phyloP scores from a whole-genome alignment of 1,140 invertebrate genomes.

The Philopotamus ludificatus region DNA sequence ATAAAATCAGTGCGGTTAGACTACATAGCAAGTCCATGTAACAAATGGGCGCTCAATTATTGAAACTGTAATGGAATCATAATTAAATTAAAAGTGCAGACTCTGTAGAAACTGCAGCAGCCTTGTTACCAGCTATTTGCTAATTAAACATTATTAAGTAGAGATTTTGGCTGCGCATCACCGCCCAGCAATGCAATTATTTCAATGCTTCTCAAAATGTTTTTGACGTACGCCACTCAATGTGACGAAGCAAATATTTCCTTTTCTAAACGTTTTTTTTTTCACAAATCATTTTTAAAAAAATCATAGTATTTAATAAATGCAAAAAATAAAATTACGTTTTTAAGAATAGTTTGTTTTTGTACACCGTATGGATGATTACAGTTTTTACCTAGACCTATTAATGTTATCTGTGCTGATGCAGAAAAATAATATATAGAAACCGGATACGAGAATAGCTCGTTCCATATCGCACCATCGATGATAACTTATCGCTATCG shows the following conservation, averaged over 20 bases:
- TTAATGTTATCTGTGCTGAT: not conserved
- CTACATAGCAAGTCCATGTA: slow-evolving; percentile 19
- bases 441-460: not conserved
- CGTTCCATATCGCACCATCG: too few species aligned
- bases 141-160: slow-evolving; percentile 42
- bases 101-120: slow-evolving; percentile 22
- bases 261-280: too few species aligned
- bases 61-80: slow-evolving; percentile 24
- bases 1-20: too few species aligned
- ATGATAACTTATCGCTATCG: too few species aligned
- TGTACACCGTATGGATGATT: not conserved
- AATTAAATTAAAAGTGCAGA: slow-evolving; percentile 26
- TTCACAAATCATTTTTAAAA: too few species aligned
- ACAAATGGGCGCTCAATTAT: slow-evolving; percentile 13
- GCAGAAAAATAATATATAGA: not conserved
- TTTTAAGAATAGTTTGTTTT: not conserved
- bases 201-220: slow-evolving; percentile 1
- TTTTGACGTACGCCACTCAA: not conserved
- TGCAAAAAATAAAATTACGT: not conserved
- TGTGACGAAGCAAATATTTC: not conserved
- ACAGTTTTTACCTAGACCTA: not conserved
- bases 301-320: not conserved
- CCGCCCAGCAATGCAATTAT: slow-evolving; percentile 31
- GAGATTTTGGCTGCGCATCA: slow-evolving; percentile 38
- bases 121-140: slow-evolving; percentile 38